A percentile compares a stretch with the other conserved stretches of the same genome.
phyloP scores from a whole-genome alignment of 1,140 invertebrate species.

The Diorhabda sublineata region DNA sequence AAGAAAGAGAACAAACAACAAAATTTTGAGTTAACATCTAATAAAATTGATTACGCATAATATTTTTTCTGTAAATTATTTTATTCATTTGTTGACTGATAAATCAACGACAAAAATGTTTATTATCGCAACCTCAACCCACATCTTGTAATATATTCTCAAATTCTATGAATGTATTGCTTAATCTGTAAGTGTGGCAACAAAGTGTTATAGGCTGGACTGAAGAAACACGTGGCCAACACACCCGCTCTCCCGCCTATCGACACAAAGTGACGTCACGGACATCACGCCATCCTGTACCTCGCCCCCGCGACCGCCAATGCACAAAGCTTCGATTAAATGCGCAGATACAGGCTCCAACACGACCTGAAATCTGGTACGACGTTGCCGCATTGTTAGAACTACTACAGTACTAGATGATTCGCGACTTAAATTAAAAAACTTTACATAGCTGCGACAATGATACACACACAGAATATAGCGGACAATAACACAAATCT shows the following conservation, averaged over 20 bases:
- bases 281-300: constrained; percentile 39
- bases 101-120: too few species aligned
- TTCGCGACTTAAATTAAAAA: neutral
- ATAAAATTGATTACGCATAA: too few species aligned
- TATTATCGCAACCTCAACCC: too few species aligned
- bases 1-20: too few species aligned
- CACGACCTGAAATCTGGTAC: constrained; percentile 30
- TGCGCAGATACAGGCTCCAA: constrained; percentile 35
- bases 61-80: too few species aligned
- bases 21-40: too few species aligned
- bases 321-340: constrained; percentile 38
- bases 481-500: too few species aligned
- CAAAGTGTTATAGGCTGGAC: constrained; percentile 27
- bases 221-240: constrained; percentile 44
- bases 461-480: too few species aligned
- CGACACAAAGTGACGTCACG: constrained; percentile 37
- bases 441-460: too few species aligned
- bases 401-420: neutral
- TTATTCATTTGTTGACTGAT: too few species aligned
- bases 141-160: too few species aligned
- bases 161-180: too few species aligned
- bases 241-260: constrained; percentile 26
- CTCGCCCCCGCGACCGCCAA: constrained; percentile 29
- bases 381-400: constrained; percentile 4
- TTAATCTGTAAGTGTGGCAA: neutral